Conservation (phyloP, 2,797 vertebrate species). For the Danio albolineatus region DNA sequence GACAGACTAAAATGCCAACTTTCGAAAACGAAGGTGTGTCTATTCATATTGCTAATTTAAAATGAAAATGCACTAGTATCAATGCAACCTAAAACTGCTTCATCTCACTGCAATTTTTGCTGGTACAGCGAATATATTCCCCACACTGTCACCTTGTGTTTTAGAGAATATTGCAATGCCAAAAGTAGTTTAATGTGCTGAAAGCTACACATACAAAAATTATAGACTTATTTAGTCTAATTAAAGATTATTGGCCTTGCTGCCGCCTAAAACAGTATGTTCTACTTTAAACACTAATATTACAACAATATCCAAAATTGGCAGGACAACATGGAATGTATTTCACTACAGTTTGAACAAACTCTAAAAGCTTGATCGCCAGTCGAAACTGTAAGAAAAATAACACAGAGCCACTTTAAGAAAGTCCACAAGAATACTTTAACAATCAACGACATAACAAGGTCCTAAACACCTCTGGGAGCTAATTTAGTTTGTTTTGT, state of each 20-base stretch:
- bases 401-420: background rate
- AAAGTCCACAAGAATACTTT: conserved; percentile 23
- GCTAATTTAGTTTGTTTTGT: conserved; percentile 45
- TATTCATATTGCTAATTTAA: no score
- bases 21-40: no score
- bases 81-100: no score
- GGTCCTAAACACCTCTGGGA: conserved; percentile 25
- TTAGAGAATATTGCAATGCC: background rate
- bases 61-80: no score
- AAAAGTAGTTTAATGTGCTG: background rate
- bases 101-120: no score
- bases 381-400: conserved; percentile 23
- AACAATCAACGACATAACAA: conserved; percentile 10
- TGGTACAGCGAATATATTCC: background rate
- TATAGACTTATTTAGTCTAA: background rate
- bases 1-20: no score
- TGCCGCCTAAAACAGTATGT: conserved; percentile 5
- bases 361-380: background rate
- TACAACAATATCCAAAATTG: background rate
- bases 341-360: conserved; percentile 9
- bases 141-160: background rate
- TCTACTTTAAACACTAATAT: background rate
- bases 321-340: background rate
- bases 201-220: background rate
- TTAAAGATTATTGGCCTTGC: background rate